Percentiles rank a stretch among this genome's conserved stretches.
phyloP scores from a whole-genome alignment of 2,888 invertebrate genomes.

The Bruchidius siliquastri region DNA sequence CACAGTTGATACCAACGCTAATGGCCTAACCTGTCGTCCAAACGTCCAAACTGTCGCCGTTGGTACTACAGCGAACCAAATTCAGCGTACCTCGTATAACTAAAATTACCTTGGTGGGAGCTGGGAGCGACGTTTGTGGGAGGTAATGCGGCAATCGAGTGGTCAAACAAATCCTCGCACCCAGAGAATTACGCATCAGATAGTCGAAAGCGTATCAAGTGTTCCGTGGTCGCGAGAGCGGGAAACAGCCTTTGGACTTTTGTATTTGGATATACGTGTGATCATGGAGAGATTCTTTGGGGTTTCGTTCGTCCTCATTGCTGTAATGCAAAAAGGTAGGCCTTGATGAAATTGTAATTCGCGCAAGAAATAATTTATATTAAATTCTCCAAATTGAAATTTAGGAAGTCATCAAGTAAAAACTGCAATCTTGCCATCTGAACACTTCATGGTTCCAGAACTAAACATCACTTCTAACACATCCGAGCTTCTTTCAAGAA shows the following conservation, averaged over 20 bases:
- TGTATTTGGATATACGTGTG: neutral
- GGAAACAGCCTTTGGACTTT: neutral
- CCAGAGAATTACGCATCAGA: neutral
- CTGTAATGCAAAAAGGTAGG: neutral
- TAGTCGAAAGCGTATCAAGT: neutral
- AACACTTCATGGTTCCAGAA: too few relatives aligned
- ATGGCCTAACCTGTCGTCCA: too few relatives aligned
- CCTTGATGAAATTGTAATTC: neutral
- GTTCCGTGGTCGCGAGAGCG: neutral
- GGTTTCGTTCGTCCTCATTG: neutral
- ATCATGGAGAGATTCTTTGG: neutral
- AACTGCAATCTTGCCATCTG: too few relatives aligned
- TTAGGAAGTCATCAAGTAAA: too few relatives aligned
- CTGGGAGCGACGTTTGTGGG: neutral
- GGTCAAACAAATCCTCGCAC: neutral
- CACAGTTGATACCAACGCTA: too few relatives aligned
- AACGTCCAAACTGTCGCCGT: too few relatives aligned
- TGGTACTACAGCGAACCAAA: too few relatives aligned
- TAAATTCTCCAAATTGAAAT: too few relatives aligned
- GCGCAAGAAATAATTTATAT: too few relatives aligned
- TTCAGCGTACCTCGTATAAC: neutral
- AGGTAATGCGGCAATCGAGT: neutral
- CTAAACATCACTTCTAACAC: too few relatives aligned
- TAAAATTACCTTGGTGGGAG: neutral
- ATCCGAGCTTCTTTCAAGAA: too few relatives aligned